Percentiles rank a stretch among this genome's conserved stretches.
phyloP scores from a whole-genome alignment of 2,888 invertebrate genomes.

The Miltochrista miniata region DNA sequence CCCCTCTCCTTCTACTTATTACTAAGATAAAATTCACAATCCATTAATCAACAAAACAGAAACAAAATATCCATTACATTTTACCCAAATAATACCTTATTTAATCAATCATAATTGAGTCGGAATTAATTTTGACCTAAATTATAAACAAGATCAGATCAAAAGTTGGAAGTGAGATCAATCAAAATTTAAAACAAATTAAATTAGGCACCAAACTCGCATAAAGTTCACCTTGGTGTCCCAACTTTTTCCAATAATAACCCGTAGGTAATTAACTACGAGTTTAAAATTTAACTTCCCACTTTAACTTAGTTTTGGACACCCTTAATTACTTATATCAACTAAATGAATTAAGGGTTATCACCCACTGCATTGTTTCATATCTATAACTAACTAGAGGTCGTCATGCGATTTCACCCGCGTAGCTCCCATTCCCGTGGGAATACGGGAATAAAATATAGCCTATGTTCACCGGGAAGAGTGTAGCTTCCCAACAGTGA shows the following conservation, averaged over 20 bases:
- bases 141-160: slow-evolving; percentile 28
- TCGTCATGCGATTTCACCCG: no score
- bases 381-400: no score
- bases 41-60: not conserved
- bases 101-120: slow-evolving; percentile 33
- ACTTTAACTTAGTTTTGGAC: slow-evolving; percentile 47
- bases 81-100: slow-evolving; percentile 11
- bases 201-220: slow-evolving; percentile 27
- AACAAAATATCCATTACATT: slow-evolving; percentile 6
- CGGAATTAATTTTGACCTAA: slow-evolving; percentile 31
- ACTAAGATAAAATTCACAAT: not conserved
- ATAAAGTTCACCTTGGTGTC: slow-evolving; percentile 39
- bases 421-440: no score
- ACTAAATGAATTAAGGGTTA: slow-evolving; percentile 5
- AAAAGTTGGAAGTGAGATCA: slow-evolving; percentile 47
- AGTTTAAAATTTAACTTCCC: slow-evolving; percentile 50
- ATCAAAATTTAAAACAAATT: slow-evolving; percentile 55
- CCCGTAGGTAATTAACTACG: slow-evolving; percentile 39
- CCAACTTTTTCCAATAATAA: slow-evolving; percentile 52
- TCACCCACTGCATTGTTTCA: slow-evolving; percentile 2
- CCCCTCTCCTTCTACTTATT: not conserved
- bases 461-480: no score
- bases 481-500: no score
- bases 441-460: no score
- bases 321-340: slow-evolving; percentile 43